A percentile compares a stretch with the other conserved stretches of the same genome.
Conservation (phyloP, 2,797 vertebrate genomes). For the Rallus crepitans region DNA sequence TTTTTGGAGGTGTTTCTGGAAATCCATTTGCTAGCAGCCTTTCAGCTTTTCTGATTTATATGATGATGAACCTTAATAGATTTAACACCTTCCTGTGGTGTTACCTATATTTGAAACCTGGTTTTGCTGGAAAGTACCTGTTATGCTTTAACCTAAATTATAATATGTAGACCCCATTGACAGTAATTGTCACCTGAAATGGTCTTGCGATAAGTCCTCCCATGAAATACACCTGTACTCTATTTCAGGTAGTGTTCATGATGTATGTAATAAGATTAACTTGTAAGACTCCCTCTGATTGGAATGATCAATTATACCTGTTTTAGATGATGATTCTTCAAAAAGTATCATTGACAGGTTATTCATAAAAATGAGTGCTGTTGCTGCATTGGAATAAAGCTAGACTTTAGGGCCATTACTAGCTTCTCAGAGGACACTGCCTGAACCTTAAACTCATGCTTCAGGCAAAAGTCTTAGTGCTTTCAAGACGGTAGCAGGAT, state of each 20-base stretch:
- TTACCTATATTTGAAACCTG: not conserved
- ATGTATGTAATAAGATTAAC: not conserved
- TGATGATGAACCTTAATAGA: not conserved
- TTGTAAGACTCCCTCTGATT: not conserved
- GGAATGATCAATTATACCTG: not conserved
- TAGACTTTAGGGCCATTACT: not conserved
- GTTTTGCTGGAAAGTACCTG: not conserved
- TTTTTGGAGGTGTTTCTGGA: not conserved
- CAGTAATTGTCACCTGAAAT: not conserved
- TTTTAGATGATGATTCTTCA: not conserved
- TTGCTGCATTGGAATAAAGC: not conserved
- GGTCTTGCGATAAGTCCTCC: not conserved
- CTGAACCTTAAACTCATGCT: not conserved
- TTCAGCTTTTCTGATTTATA: not conserved
- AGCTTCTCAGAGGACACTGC: not conserved
- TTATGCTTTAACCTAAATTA: not conserved
- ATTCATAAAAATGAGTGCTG: not conserved
- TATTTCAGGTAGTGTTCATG: not conserved
- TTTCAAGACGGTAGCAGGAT: not conserved
- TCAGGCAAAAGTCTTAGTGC: not conserved
- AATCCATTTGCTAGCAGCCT: not conserved
- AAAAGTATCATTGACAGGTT: not conserved
- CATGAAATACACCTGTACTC: not conserved
- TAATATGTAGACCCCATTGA: not conserved
- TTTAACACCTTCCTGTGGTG: not conserved